Conservation (phyloP, 2,113 vertebrate species). For the Antennarius striatus region DNA sequence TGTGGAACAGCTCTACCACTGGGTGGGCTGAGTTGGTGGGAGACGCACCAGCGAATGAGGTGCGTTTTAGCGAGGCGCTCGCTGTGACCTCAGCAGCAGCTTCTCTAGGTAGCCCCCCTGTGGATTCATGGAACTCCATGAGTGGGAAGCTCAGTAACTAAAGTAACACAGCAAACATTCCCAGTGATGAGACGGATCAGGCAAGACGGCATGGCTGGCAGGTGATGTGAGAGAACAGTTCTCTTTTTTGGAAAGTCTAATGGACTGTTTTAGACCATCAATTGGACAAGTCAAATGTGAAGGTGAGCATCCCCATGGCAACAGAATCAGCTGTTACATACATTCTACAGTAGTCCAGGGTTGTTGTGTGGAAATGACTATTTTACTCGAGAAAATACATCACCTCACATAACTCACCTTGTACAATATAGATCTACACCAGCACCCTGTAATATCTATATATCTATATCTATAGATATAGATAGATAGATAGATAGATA, state of each 20-base stretch:
- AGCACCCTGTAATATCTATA: no score
- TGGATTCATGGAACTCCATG: conserved; percentile 15
- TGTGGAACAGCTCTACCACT: conserved; percentile 17
- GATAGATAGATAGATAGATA: no score
- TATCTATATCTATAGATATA: no score
- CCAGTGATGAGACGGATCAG: background rate
- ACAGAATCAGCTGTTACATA: background rate
- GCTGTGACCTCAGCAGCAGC: conserved; percentile 26
- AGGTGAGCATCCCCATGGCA: background rate
- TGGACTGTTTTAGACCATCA: background rate
- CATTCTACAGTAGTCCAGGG: no score
- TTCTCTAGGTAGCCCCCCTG: conserved; percentile 12
- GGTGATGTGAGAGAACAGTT: background rate
- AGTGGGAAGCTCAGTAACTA: conserved; percentile 26
- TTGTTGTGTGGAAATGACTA: no score
- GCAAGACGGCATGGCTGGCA: background rate
- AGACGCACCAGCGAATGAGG: conserved; percentile 1
- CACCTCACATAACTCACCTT: no score
- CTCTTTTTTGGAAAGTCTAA: background rate
- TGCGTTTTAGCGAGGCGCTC: conserved; percentile 13
- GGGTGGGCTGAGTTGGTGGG: background rate
- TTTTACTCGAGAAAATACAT: no score
- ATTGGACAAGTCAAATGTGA: background rate
- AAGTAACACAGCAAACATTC: background rate
- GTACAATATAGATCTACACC: no score